phyloP scores from a whole-genome alignment of 2,888 invertebrate species.

The Leptinotarsa juncta region DNA sequence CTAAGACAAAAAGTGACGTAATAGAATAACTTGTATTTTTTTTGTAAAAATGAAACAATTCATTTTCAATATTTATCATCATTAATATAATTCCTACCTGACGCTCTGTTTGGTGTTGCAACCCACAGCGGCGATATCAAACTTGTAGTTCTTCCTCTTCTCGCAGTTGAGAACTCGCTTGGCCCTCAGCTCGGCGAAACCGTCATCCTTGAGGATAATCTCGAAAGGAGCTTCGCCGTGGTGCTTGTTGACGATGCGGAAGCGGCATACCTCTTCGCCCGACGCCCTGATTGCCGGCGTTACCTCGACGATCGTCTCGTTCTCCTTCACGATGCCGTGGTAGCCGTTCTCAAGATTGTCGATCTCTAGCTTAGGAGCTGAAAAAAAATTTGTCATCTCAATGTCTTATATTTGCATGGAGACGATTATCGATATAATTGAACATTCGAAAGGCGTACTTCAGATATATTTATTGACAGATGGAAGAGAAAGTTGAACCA shows the following conservation, averaged over 20 bases:
- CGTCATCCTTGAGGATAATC: conserved; percentile 67
- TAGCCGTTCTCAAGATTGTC: conserved; percentile 88
- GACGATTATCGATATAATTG: too few relatives aligned
- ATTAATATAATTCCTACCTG: conserved; percentile 58
- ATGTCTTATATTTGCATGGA: not conserved
- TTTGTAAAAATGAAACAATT: not conserved
- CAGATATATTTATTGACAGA: too few relatives aligned
- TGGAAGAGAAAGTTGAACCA: too few relatives aligned
- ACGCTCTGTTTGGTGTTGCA: conserved; percentile 82
- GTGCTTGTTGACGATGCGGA: conserved; percentile 90
- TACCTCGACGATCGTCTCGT: conserved; percentile 91
- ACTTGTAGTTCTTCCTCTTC: conserved; percentile 93
- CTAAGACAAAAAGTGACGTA: too few relatives aligned
- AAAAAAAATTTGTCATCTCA: conserved; percentile 55
- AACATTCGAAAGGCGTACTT: too few relatives aligned
- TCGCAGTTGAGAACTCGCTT: conserved; percentile 91
- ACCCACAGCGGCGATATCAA: conserved; percentile 93
- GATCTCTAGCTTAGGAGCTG: conserved; percentile 80
- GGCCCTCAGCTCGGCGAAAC: conserved; percentile 86
- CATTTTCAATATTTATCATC: too few relatives aligned
- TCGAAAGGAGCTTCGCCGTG: conserved; percentile 93
- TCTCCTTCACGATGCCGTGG: conserved; percentile 92
- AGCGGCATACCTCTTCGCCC: conserved; percentile 78
- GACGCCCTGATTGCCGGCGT: conserved; percentile 88
- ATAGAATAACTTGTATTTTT: not conserved